Evolutionary conservation across 2,888 invertebrate species (phyloP), one percentile per base, ranked within the genome.

Genomic region (Epirrhoe tristata): DNA sequence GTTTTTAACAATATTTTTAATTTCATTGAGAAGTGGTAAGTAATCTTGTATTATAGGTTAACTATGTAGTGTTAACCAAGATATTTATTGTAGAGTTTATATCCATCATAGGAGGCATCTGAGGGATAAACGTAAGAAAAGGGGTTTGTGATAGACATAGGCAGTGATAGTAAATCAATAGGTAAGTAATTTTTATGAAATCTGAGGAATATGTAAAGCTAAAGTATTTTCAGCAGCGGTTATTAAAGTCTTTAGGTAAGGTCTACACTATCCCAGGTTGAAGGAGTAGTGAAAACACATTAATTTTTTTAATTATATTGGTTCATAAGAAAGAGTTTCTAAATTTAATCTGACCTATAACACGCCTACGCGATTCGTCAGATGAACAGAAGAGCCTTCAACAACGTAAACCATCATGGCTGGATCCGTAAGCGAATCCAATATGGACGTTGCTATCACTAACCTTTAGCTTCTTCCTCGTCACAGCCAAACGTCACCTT

Each of bases 391-490:
- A 67, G 64, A 61, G 56, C 61, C 65, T 50, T 71, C 58, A 67
- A 64, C 67, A 69, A 71, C 59, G 68, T 72, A 72, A 70, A 70
- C 72, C 69, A 67, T 72, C 75, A 81, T 76, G 77, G 74, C 74
- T 71, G 74, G 62, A 62, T 57, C 50, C 50, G 50, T 57, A 46
- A 39, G 43, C 54, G n/a, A 57, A 56, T 52, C 43, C 17, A 51
- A 60, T 17, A 53, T 50, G 52, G 24, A 63, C 39, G 36, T 31
- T 54, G 46, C 24, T 36, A 77, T 58, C 74, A 88, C 86, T 87
- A 75, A 88, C 86, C 86, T 86, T 80, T 68, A 71, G 53, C 75
- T 74, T 72, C 71, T 68, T 79, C 76, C 74, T 76, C 74, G 71
- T 69, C 72, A 58, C 73, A 66, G 61, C 66, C 60, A 50, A 66